Evolutionary conservation across 92 coral and sea anemone species (phyloP), one percentile per base, ranked within the genome.

Genomic region (Porites rus): DNA sequence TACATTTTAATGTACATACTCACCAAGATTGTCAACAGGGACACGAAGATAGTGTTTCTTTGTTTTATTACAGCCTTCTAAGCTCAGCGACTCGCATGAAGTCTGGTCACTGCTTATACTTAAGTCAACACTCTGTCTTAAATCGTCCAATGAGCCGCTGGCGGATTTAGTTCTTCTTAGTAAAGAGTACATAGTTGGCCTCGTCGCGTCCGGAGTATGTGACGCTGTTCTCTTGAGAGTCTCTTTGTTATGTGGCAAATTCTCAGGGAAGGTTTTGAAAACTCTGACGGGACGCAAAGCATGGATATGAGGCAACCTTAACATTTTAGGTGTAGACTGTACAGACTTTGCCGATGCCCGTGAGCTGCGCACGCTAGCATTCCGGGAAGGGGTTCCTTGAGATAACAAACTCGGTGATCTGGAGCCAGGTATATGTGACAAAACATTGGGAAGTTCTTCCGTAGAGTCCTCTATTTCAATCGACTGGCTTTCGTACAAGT

Each of bases 111-210:
- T 90, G 72, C 93, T 85, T 1, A 88, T 46, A 31, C 96, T 90
- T 77, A 90, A 84, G 16, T 94, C 94, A 16, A 91, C 94, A 76
- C 98, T 94, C 68, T 88, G 85, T 54, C 98, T 89, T 56, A 83
- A 76, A 11, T 94, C 98, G 20, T 93, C 89, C 1, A 90, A 88
- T 66, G 98, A 94, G 17, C 19, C 63, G 89, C 90, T 74, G 12
- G 96, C 93, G 16, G 98, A 94, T 50, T 91, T 91, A 3, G 98
- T 93, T 64, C 96, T 90, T 88, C 94, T 90, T 1, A 93, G 90
- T 38, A 77, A 83, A 18, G 88, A 87, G 12, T 88, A 82, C 17
- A 90, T 74, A 67, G 78, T 53, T 4, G 95, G 96, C 79, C 88
- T 89, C 21, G 84, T 85, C 14, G 73, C 88, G 53, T 82, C 95